Conservation (phyloP, 2,888 invertebrate species). For the Vesta saturnalis region DNA sequence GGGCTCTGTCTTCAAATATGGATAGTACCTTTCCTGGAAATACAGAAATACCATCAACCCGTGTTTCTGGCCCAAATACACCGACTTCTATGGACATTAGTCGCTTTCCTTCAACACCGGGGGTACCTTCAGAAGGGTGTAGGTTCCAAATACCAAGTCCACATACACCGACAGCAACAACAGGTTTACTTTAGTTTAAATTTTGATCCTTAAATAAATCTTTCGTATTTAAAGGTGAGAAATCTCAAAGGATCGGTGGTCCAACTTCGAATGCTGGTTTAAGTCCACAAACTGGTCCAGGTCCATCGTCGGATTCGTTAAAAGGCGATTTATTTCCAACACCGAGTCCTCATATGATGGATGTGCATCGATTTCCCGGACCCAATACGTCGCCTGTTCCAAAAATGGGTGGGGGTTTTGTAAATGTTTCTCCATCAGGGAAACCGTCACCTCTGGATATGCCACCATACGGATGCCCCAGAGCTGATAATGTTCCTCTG, state of each 20-base stretch:
- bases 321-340: conserved; percentile 60
- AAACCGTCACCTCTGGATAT: conserved; percentile 58
- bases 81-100: conserved; percentile 64
- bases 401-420: conserved; percentile 60
- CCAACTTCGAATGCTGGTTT: conserved; percentile 55
- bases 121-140: conserved; percentile 58
- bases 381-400: conserved; percentile 60
- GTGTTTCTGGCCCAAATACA: conserved; percentile 65
- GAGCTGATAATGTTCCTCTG: conserved; percentile 71
- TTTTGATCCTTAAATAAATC: neutral
- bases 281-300: conserved; percentile 60
- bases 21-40: conserved; percentile 61
- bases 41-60: conserved; percentile 57
- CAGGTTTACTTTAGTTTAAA: conserved; percentile 21
- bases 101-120: conserved; percentile 60
- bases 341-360: conserved; percentile 61
- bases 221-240: conserved; percentile 52
- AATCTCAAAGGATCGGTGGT: conserved; percentile 54
- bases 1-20: conserved; percentile 57
- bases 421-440: conserved; percentile 61
- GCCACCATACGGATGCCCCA: conserved; percentile 61
- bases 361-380: conserved; percentile 65
- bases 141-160: conserved; percentile 66
- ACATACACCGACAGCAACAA: conserved; percentile 59
- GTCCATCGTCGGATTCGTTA: conserved; percentile 58